phyloP scores from a whole-genome alignment of 2,888 invertebrate species.

The Coelogynopora nodosa region DNA sequence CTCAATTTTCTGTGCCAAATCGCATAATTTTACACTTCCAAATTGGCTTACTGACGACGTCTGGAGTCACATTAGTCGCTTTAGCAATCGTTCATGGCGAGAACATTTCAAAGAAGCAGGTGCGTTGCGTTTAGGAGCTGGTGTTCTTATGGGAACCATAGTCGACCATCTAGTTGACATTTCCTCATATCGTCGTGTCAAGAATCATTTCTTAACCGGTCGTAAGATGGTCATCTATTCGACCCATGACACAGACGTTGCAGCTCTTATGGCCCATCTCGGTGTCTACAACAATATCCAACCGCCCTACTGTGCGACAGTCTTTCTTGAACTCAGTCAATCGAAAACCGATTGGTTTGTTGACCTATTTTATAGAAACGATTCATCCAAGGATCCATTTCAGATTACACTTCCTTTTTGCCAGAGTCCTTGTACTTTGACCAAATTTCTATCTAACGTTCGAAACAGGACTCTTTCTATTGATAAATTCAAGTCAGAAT shows the following conservation, averaged over 20 bases:
- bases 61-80: background rate
- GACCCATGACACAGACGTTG: constrained; percentile 40
- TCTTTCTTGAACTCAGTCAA: background rate
- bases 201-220: background rate
- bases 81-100: background rate
- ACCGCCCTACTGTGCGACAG: constrained; percentile 35
- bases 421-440: background rate
- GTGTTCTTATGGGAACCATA: constrained; percentile 19
- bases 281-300: constrained; percentile 23
- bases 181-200: background rate
- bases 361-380: background rate
- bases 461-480: background rate
- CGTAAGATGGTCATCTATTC: constrained; percentile 33
- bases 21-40: background rate
- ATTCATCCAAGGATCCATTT: background rate
- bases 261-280: constrained; percentile 7
- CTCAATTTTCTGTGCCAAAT: background rate
- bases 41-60: background rate
- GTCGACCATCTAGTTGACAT: background rate
- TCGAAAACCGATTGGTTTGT: background rate
- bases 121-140: background rate
- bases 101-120: background rate
- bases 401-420: background rate
- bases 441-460: background rate
- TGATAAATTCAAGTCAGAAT: background rate